Evolutionary conservation across 2,797 vertebrate genomes (phyloP).

Genomic region (Euphonia xanthogaster): DNA sequence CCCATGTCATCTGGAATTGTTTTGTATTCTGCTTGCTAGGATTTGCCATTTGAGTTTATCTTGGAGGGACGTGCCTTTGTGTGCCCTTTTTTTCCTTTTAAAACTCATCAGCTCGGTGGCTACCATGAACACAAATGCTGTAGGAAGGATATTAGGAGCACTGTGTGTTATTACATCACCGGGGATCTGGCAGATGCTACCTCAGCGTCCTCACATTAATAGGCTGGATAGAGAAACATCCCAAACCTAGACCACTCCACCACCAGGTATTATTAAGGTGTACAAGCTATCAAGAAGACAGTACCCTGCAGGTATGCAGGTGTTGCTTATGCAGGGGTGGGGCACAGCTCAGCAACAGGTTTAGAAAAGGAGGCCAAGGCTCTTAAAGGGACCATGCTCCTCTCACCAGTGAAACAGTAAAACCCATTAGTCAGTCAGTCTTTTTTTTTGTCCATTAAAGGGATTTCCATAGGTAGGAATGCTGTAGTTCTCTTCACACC

Average conservation of each 20-base stretch:
- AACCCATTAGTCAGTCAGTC: neutral
- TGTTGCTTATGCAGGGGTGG: conserved; percentile 59
- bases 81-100: neutral
- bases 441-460: neutral
- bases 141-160: neutral
- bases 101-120: neutral
- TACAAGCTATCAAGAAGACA: conserved; percentile 36
- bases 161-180: neutral
- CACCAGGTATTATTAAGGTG: conserved; percentile 24
- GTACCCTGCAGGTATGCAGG: conserved; percentile 67
- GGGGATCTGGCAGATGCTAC: neutral
- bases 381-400: conserved; percentile 57
- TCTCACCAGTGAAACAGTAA: neutral
- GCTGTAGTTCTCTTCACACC: neutral
- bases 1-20: neutral
- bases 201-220: neutral
- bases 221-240: neutral
- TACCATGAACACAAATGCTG: neutral
- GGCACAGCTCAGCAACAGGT: conserved; percentile 9
- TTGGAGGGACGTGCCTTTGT: neutral
- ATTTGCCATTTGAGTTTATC: neutral
- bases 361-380: conserved; percentile 10
- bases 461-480: neutral
- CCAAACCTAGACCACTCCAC: neutral
- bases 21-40: neutral